Conservation (phyloP, 2,113 vertebrate species). For the Ardeotis arabs region DNA sequence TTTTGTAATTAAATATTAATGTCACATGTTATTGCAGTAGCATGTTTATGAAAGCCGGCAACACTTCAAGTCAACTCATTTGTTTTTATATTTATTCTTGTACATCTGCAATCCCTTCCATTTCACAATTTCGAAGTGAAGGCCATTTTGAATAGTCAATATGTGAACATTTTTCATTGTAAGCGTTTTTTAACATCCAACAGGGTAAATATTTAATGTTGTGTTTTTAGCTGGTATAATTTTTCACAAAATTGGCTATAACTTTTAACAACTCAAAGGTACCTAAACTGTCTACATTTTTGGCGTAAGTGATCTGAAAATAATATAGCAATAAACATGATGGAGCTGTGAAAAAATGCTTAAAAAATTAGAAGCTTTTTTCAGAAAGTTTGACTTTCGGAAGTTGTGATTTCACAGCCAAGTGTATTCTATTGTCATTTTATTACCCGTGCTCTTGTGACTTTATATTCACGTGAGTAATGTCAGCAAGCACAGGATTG, state of each 20-base stretch:
- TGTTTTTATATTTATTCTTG: slow-evolving; percentile 90
- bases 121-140: slow-evolving; percentile 85
- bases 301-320: slow-evolving; percentile 81
- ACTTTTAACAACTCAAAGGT: slow-evolving; percentile 86
- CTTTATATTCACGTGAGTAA: not conserved
- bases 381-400: slow-evolving; percentile 72
- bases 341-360: slow-evolving; percentile 73
- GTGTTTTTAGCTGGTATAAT: slow-evolving; percentile 86
- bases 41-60: slow-evolving; percentile 90
- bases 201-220: slow-evolving; percentile 88
- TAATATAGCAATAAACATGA: slow-evolving; percentile 82
- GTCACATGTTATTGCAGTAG: slow-evolving; percentile 91
- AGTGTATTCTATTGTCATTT: slow-evolving; percentile 15
- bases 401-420: slow-evolving; percentile 45
- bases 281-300: slow-evolving; percentile 83
- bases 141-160: slow-evolving; percentile 88
- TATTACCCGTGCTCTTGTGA: slow-evolving; percentile 6
- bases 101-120: slow-evolving; percentile 86
- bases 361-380: slow-evolving; percentile 70
- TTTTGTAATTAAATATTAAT: slow-evolving; percentile 93
- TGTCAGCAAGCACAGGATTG: slow-evolving; percentile 1
- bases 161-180: slow-evolving; percentile 86
- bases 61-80: slow-evolving; percentile 90
- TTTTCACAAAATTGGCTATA: slow-evolving; percentile 87
- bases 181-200: slow-evolving; percentile 87